A percentile compares a stretch with the other conserved stretches of the same genome.
These are phyloP conservation scores for Chloropsis hardwickii DNA, from an alignment of 2,113 vertebrate species.

Conservation along the genomic window DNA sequence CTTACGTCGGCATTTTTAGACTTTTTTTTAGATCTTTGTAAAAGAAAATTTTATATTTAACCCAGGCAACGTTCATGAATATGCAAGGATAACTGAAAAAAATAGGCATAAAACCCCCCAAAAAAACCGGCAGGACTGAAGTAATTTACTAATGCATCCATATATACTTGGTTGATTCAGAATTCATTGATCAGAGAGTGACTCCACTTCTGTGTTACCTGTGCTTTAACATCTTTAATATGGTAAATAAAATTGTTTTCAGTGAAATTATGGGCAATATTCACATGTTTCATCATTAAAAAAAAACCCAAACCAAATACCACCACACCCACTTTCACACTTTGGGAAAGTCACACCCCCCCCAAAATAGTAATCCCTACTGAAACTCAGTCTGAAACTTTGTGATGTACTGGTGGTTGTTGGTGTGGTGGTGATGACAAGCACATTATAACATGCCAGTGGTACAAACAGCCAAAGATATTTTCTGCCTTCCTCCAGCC, in stretches of 20 bases:
- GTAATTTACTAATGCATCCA: not conserved
- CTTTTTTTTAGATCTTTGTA: not conserved
- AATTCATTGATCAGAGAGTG: not conserved
- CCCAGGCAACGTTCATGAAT: not conserved
- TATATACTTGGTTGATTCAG: not conserved
- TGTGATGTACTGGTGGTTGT: not conserved
- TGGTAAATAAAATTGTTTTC: not conserved
- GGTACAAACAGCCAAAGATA: not conserved
- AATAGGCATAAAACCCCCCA: not conserved
- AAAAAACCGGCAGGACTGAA: fast-evolving
- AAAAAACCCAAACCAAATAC: not conserved
- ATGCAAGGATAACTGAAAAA: not conserved
- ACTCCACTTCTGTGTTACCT: not conserved
- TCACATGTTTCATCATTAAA: not conserved
- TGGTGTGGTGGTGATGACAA: not conserved
- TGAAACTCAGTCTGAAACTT: not conserved
- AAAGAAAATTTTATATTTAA: not conserved
- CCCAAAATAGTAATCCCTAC: not conserved
- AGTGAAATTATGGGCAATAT: not conserved
- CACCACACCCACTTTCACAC: not conserved
- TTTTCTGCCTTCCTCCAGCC: not conserved
- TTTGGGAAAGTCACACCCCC: not conserved
- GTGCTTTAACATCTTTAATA: not conserved
- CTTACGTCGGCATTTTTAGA: not conserved
- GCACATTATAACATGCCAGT: too few species aligned